These are phyloP conservation scores for Procambarus clarkii DNA, from an alignment of 1,140 invertebrate genomes.

Conservation along the genomic window DNA sequence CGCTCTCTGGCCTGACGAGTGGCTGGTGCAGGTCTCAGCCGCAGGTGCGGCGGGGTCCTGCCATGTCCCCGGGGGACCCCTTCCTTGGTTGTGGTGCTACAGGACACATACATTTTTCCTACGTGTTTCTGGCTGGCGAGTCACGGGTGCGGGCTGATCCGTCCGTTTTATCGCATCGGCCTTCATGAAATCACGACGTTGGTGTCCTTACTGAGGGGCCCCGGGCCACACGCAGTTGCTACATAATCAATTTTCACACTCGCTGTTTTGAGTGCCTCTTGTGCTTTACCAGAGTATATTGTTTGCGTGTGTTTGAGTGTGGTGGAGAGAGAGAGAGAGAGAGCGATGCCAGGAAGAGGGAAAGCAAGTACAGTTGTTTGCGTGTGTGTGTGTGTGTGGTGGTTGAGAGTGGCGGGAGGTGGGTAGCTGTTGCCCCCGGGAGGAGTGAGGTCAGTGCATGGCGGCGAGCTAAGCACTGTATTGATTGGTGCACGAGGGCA, in stretches of 20 bases:
- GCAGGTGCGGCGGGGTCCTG: no score
- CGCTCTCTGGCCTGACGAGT: no score
- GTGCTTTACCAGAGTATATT: background rate
- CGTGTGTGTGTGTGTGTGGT: background rate
- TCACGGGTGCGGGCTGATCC: conserved; percentile 53
- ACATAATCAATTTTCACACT: conserved; percentile 53
- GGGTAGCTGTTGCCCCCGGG: conserved; percentile 16
- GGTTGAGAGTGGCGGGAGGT: background rate
- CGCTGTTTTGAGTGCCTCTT: background rate
- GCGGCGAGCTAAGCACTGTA: conserved; percentile 61
- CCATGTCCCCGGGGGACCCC: no score
- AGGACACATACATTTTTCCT: background rate
- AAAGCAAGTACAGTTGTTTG: background rate
- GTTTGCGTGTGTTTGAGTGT: background rate
- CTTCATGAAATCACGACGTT: conserved; percentile 57
- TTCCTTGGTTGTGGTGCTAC: background rate
- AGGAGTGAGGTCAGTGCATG: conserved; percentile 60
- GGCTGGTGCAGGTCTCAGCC: no score
- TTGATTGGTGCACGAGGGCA: conserved; percentile 64
- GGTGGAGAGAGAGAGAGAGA: background rate
- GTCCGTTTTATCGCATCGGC: conserved; percentile 59
- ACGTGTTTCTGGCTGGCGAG: conserved; percentile 39
- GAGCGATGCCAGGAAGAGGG: background rate
- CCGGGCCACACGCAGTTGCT: conserved; percentile 35
- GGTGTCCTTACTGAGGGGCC: conserved; percentile 59